Evolutionary conservation across 2,113 vertebrate genomes (phyloP).

Genomic region (Ameiurus melas): DNA sequence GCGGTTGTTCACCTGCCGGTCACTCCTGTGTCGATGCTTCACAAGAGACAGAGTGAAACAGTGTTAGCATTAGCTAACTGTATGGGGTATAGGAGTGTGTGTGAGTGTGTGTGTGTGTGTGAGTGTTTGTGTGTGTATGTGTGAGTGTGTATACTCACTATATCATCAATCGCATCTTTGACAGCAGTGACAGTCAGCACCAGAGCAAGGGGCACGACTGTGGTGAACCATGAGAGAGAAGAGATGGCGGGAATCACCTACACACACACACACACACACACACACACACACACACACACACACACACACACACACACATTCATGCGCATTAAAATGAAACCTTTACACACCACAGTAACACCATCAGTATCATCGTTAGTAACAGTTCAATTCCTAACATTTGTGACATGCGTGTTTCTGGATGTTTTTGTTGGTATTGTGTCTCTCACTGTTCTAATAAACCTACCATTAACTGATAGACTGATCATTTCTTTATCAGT

Average conservation of each 20-base stretch:
- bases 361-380: background rate
- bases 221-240: slow-evolving; percentile 83
- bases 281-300: slow-evolving; percentile 44
- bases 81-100: too few relatives aligned
- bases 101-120: background rate
- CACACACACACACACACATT: background rate
- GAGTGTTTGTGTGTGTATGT: too few relatives aligned
- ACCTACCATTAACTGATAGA: too few relatives aligned
- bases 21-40: slow-evolving; percentile 90
- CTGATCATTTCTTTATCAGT: too few relatives aligned
- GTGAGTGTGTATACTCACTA: slow-evolving; percentile 66
- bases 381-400: too few relatives aligned
- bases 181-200: slow-evolving; percentile 81
- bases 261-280: slow-evolving; percentile 35
- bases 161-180: slow-evolving; percentile 83
- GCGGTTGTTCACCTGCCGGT: slow-evolving; percentile 91
- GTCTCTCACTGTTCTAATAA: too few relatives aligned
- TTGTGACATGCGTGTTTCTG: too few relatives aligned
- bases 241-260: slow-evolving; percentile 85
- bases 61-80: background rate
- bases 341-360: slow-evolving; percentile 64
- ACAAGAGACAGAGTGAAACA: slow-evolving; percentile 31
- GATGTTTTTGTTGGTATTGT: too few relatives aligned
- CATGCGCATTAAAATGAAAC: background rate
- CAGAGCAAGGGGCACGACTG: slow-evolving; percentile 77